Base-by-base conservation (phyloP, 2,113 vertebrate species). In the Pampusana beccarii region DNA sequence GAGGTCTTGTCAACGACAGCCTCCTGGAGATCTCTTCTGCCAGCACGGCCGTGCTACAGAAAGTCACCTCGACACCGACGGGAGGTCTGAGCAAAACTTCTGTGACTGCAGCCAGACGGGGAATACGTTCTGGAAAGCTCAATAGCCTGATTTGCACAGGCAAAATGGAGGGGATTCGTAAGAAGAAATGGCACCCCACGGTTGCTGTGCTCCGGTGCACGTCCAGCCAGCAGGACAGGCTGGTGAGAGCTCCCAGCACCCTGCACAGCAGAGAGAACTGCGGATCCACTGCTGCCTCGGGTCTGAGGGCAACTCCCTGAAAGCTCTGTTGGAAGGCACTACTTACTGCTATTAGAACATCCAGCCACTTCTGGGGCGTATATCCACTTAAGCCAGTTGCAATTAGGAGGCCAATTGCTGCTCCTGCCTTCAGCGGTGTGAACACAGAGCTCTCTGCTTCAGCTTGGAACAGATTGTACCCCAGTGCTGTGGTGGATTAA, bases 181-280 rank as follows among this genome's bases (percentile, higher is more conserved):
- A 19, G 51, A 34, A 61, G 48, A 38, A 61, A 36, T 1, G 4
- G 65, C 58, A 50, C 16, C 2, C 1, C 31, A 13, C 0, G 0
- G n/a, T 34, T 65, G 33, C 9, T 6, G 11, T 46, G 51, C 72
- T 83, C 38, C 34, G 34, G 34, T 75, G 73, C 13, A 0, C 24
- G 24, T 5, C n/a, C 15, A 58, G 15, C 28, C n/a, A 31, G 58
- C 14, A 18, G 80, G 20, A 0, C 19, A 17, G n/a, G 26, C 2
- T 1, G 16, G 34, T 1, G 3, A 46, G 61, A 50, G 36, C 57
- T 69, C 73, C 5, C 1, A 0, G 42, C 42, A 44, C 42, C 42
- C 42, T 17, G 42, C 42, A 44, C 42, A 17, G 42, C 42, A 0
- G 24, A 16, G 34, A 12, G 15, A 77, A 16, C 11, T 15, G 51